Percentiles rank a stretch among this genome's conserved stretches.
phyloP scores from a whole-genome alignment of 2,797 vertebrate genomes.

The Champsocephalus esox region DNA sequence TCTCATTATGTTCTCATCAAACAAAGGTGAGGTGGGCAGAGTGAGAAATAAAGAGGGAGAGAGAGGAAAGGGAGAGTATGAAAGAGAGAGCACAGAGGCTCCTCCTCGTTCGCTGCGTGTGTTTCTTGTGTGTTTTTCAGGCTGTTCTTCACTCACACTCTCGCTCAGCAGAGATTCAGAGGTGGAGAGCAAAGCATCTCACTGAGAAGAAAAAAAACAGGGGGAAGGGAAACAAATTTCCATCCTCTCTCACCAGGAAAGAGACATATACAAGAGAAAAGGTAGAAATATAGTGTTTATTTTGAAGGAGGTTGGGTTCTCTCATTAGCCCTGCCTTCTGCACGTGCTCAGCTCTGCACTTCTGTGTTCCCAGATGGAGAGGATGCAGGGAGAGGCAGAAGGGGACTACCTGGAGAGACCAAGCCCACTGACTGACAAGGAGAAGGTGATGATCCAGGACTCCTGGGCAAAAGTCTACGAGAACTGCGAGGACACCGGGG shows the following conservation, averaged over 20 bases:
- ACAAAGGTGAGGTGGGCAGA: conserved; percentile 66
- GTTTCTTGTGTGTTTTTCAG: conserved; percentile 68
- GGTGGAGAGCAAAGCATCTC: conserved; percentile 65
- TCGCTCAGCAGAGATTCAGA: conserved; percentile 66
- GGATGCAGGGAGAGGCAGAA: conserved; percentile 89
- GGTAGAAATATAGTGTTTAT: conserved; percentile 56
- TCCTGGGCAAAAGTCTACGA: conserved; percentile 92
- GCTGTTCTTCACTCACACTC: conserved; percentile 74
- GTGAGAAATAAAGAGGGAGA: conserved; percentile 23
- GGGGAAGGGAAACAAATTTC: conserved; percentile 32
- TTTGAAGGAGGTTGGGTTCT: conserved; percentile 47
- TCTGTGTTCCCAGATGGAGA: conserved; percentile 88
- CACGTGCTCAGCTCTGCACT: conserved; percentile 66
- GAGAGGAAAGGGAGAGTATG: conserved; percentile 48
- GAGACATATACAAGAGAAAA: conserved; percentile 33
- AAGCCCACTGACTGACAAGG: conserved; percentile 90
- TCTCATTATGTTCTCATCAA: conserved; percentile 63
- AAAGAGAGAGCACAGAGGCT: conserved; percentile 73
- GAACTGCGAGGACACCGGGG: conserved; percentile 92
- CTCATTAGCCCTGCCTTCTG: conserved; percentile 54
- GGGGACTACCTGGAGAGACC: conserved; percentile 88
- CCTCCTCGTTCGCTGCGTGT: conserved; percentile 75
- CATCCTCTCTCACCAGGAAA: conserved; percentile 33
- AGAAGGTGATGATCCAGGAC: conserved; percentile 90
- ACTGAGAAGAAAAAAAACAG: conserved; percentile 24